A percentile compares a stretch with the other conserved stretches of the same genome.
Evolutionary conservation across 53 echinoderm and acorn worm genomes (phyloP).

Genomic region (Actinopyga echinites): DNA sequence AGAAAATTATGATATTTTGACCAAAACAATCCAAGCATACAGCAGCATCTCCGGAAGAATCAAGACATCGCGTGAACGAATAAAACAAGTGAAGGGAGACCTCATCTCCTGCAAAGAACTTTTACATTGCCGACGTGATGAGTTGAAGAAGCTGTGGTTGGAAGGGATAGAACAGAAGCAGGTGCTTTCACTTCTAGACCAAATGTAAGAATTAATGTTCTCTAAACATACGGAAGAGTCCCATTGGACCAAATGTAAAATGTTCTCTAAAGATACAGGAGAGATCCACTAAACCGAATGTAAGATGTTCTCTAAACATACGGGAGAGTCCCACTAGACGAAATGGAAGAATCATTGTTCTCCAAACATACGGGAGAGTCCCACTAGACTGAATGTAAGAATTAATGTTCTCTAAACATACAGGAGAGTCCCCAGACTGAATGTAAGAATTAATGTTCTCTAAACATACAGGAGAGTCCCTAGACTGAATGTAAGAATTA

Average conservation of each 20-base stretch:
- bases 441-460: slow-evolving; percentile 2
- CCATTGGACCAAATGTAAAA: no score
- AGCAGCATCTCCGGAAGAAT: slow-evolving; percentile 94
- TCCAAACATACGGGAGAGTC: no score
- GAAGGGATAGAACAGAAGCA: slow-evolving; percentile 99
- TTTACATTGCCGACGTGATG: slow-evolving; percentile 91
- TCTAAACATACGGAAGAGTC: background rate
- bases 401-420: background rate
- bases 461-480: no score
- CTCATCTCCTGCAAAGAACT: slow-evolving; percentile 95
- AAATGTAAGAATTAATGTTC: slow-evolving; percentile 69
- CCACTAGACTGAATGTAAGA: slow-evolving; percentile 95
- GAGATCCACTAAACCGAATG: no score
- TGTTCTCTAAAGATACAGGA: no score
- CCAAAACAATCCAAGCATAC: slow-evolving; percentile 98
- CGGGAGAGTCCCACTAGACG: no score
- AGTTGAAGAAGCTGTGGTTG: slow-evolving; percentile 86
- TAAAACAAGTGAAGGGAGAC: slow-evolving; percentile 79
- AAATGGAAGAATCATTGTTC: no score
- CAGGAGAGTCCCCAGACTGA: no score
- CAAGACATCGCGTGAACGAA: slow-evolving; percentile 83
- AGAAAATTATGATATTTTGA: slow-evolving; percentile 95
- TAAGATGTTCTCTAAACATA: no score
- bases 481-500: no score
- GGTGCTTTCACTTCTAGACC: slow-evolving; percentile 85